Evolutionary conservation across 53 echinoderm and acorn worm species (phyloP).

Genomic region (Astropecten irregularis): DNA sequence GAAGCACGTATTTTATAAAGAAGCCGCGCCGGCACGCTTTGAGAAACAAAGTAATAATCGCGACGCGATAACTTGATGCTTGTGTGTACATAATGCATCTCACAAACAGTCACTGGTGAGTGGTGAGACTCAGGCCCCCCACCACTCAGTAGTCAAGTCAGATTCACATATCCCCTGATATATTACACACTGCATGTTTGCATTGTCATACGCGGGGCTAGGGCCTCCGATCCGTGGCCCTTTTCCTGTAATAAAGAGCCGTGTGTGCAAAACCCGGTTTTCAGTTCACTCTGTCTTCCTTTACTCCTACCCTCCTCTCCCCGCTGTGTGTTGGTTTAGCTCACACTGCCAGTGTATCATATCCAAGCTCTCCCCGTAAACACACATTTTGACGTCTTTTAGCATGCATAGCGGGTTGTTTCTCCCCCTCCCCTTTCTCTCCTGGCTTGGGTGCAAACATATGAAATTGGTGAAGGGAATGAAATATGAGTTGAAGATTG

Average conservation of each 20-base stretch:
- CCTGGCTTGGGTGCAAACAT: constrained; percentile 33
- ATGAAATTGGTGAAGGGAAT: constrained; percentile 55
- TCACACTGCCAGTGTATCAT: constrained; percentile 25
- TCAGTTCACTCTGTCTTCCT: no score
- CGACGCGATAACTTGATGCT: background rate
- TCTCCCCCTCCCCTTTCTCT: background rate
- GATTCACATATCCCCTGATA: constrained; percentile 35
- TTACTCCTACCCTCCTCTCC: no score
- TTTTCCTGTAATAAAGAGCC: constrained; percentile 60
- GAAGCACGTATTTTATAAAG: constrained; percentile 15
- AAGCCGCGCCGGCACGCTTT: background rate
- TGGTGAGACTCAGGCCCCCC: no score
- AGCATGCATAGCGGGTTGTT: constrained; percentile 33
- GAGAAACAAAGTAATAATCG: background rate
- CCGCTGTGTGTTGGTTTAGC: constrained; percentile 43
- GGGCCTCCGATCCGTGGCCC: constrained; percentile 24
- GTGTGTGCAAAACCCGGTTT: constrained; percentile 50
- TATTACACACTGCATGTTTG: constrained; percentile 50
- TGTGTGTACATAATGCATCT: background rate
- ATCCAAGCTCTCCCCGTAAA: constrained; percentile 41
- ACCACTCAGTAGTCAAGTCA: constrained; percentile 49
- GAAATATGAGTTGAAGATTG: constrained; percentile 61
- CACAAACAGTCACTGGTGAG: no score
- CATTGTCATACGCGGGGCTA: constrained; percentile 50
- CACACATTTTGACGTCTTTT: constrained; percentile 47